Evolutionary conservation across 2,888 invertebrate species (phyloP).

Genomic region (Pomacea canaliculata): DNA sequence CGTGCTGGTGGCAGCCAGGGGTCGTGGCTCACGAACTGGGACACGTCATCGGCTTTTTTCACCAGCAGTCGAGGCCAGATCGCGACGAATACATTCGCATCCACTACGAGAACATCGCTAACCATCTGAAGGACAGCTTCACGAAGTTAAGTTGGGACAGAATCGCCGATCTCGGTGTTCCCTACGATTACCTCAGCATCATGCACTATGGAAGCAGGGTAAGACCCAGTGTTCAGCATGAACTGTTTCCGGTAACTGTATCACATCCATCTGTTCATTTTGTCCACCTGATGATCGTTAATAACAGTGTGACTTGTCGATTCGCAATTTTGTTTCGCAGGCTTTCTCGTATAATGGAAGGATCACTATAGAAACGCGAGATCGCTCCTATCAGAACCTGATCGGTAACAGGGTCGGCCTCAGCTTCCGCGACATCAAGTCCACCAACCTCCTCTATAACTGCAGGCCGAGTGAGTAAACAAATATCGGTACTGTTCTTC

Average conservation of each 20-base stretch:
- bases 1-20: constrained; percentile 38
- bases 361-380: constrained; percentile 14
- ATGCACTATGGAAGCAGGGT: constrained; percentile 52
- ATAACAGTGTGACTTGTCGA: too few relatives aligned
- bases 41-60: constrained; percentile 55
- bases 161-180: constrained; percentile 40
- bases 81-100: constrained; percentile 42
- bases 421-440: constrained; percentile 28
- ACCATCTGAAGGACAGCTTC: constrained; percentile 43
- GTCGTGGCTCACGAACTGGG: constrained; percentile 52
- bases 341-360: constrained; percentile 16
- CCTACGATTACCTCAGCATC: constrained; percentile 54
- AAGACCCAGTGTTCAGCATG: constrained; percentile 6
- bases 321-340: constrained; percentile 3
- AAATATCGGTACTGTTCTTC: background rate
- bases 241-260: too few relatives aligned
- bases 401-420: constrained; percentile 22
- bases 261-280: too few relatives aligned
- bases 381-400: constrained; percentile 19
- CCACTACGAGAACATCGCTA: constrained; percentile 33
- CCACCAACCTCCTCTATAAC: constrained; percentile 25
- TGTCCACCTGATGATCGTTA: too few relatives aligned
- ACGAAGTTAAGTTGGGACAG: constrained; percentile 31
- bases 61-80: constrained; percentile 55
- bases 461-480: constrained; percentile 15